Base-by-base conservation (phyloP, 2,113 vertebrate genomes). In the Dermatemys mawii region DNA sequence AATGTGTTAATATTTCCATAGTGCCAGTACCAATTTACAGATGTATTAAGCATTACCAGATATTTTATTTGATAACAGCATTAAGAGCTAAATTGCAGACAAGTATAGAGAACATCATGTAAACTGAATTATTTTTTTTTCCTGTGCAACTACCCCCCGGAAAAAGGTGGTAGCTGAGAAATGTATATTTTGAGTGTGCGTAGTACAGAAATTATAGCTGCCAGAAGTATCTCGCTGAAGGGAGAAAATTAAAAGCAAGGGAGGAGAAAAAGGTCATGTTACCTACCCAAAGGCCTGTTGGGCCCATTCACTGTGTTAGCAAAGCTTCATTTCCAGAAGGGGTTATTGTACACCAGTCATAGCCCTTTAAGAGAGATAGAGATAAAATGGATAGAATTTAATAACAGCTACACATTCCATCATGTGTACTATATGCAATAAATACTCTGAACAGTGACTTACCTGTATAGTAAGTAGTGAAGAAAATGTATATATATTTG, bases 141-240 rank as follows among this genome's bases (percentile, higher is more conserved):
- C 16, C 16, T 41, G 49, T 81, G 81, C 22, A 82, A 3, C 78
- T 89, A 19, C 0, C 46, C 75, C 80, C 54, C 80, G 87, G 32
- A 93, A 82, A 75, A 92, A 88, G 51, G 38, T 29, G 44, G 6
- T 4, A 76, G 8, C 78, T 44, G 21, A 84, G 53, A 54, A 76
- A 38, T 8, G 7, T 4, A 29, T 85, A 54, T 93, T 95, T 94
- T 78, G 86, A 81, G 87, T 94, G 60, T 38, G 19, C 46, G 49
- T 85, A 19, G 87, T 75, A 86, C 86, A 96, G 90, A 96, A 93
- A 94, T 91, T 75, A 82, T 6, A 95, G 86, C 89, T 91, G 19
- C 1, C 1, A 93, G 91, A 50, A 44, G 26, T 3, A 67, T 19
- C 41, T 90, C n/a, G 5, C 54, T 86, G 53, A 60, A 70, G 86